phyloP scores from a whole-genome alignment of 2,888 invertebrate species.

The Myopa testacea region DNA sequence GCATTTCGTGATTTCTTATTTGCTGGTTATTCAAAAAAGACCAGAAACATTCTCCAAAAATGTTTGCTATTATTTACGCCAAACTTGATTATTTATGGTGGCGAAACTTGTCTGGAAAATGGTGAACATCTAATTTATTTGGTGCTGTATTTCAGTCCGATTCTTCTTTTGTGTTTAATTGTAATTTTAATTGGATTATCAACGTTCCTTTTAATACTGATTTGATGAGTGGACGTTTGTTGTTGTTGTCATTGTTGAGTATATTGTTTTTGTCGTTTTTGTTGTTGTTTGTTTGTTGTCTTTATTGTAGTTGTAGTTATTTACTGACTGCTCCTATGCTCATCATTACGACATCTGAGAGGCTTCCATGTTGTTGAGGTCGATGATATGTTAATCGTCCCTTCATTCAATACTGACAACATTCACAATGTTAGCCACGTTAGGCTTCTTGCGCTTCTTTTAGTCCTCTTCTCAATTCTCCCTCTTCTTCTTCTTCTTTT shows the following conservation, averaged over 20 bases:
- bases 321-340: neutral
- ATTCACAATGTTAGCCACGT: neutral
- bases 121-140: too few species aligned
- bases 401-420: conserved; percentile 6
- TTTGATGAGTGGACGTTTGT: neutral
- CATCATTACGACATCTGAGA: conserved; percentile 16
- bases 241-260: too few species aligned
- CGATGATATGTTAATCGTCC: conserved; percentile 37
- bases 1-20: too few species aligned
- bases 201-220: neutral
- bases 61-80: too few species aligned
- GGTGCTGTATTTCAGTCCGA: neutral
- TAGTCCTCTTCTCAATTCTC: neutral
- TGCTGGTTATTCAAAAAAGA: too few species aligned
- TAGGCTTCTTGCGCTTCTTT: neutral
- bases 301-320: neutral
- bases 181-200: conserved; percentile 35
- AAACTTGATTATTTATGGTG: neutral
- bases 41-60: too few species aligned
- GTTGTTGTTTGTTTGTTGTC: neutral
- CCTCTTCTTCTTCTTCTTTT: neutral
- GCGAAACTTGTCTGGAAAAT: too few species aligned
- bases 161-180: neutral
- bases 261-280: neutral
- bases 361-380: conserved; percentile 17